These are phyloP conservation scores for Brachystomella parvula DNA, from an alignment of 1,140 invertebrate species.

Conservation along the genomic window DNA sequence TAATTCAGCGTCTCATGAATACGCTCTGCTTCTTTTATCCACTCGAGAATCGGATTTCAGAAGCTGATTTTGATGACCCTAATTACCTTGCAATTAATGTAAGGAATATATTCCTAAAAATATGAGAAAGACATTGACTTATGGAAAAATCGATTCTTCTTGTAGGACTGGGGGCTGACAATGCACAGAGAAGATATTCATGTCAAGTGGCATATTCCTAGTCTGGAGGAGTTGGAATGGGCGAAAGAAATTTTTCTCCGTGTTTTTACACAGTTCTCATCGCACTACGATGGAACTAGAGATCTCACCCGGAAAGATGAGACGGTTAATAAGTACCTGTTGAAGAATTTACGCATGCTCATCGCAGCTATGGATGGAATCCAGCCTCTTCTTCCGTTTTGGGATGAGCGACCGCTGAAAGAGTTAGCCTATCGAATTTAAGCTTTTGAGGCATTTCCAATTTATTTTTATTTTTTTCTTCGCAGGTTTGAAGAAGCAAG, in stretches of 20 bases:
- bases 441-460: constrained; percentile 46
- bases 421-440: constrained; percentile 45
- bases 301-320: constrained; percentile 10
- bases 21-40: constrained; percentile 55
- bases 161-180: constrained; percentile 70
- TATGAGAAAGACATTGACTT: not conserved
- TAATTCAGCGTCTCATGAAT: constrained; percentile 49
- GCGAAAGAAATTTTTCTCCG: constrained; percentile 43
- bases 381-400: constrained; percentile 48
- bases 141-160: not conserved
- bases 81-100: constrained; percentile 66
- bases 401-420: constrained; percentile 52
- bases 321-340: constrained; percentile 28
- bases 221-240: constrained; percentile 56
- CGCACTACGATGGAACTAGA: not conserved
- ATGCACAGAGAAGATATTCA: constrained; percentile 57
- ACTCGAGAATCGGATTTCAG: constrained; percentile 55
- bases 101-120: not conserved
- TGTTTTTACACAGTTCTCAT: not conserved
- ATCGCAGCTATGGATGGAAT: constrained; percentile 38
- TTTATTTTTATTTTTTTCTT: constrained; percentile 41
- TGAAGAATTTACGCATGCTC: constrained; percentile 28
- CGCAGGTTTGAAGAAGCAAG: constrained; percentile 32
- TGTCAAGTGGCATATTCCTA: constrained; percentile 68
- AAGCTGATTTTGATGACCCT: constrained; percentile 54